Evolutionary conservation across 2,113 vertebrate species (phyloP), one percentile per base, ranked within the genome.

Genomic region (Xiphias gladius): DNA sequence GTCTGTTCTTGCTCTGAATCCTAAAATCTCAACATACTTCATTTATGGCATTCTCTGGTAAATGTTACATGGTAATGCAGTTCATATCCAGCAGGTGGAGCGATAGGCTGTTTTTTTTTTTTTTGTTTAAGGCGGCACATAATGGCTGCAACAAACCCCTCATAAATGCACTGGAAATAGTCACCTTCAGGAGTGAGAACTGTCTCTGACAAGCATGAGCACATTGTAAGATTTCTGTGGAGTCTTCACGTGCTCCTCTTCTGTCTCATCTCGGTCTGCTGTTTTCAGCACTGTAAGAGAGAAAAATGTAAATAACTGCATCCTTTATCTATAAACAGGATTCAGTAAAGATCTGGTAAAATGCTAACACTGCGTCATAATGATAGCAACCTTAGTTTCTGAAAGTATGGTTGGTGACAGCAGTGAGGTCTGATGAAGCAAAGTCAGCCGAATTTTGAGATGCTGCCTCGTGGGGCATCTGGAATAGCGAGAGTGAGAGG

Each of bases 381-480:
- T 8, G 20, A 46, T 5, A 22, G 17, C 3, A 30, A 85, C 86
- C 88, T 91, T 19, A 81, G 80, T 17, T 80, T 52, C 20, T 69
- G 54, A 86, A 24, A 5, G 65, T 50, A 5, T 76, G 76, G 61
- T 87, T 91, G 84, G 54, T 55, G 48, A 77, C 17, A 0, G 81
- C 4, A 1, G 81, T 28, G 28, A 90, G 50, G 16, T 92, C 83
- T 1, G 84, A 10, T 20, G 77, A 87, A 9, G 65, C 71, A 0
- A 72, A 3, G 0, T 96, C 95, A 10, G 58, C 30, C 1, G 75
- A 71, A 41, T 73, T 5, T 2, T 94, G 92, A 10, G 96, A 94
- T 84, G 91, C 84, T 0, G 90, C 91, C 66, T 97, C 96, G 0
- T 96, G 96, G 0, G 96, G 95, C 96, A 97, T 96, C 97, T 97